These are phyloP conservation scores for Drosophila willistoni DNA, from an alignment of 1,140 invertebrate genomes.

Conservation along the genomic window DNA sequence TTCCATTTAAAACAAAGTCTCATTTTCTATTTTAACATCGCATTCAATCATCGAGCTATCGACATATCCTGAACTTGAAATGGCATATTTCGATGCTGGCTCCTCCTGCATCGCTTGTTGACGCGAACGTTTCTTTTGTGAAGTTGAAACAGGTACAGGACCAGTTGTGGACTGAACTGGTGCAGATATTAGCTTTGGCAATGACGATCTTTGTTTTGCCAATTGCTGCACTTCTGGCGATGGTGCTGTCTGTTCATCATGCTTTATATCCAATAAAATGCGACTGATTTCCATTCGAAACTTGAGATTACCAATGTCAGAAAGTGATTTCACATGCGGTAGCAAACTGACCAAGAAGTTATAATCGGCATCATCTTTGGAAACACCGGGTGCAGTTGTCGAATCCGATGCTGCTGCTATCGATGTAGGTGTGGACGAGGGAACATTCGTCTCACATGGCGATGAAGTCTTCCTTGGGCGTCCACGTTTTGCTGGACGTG, in stretches of 20 bases:
- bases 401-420: not conserved
- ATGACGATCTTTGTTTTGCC: not conserved
- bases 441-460: conserved; percentile 27
- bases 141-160: not conserved
- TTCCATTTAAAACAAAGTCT: conserved; percentile 29
- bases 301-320: conserved; percentile 57
- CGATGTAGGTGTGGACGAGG: not conserved
- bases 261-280: conserved; percentile 58
- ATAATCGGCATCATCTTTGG: conserved; percentile 61
- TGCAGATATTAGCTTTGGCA: conserved; percentile 46
- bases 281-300: conserved; percentile 62
- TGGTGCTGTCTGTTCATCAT: conserved; percentile 32
- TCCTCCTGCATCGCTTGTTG: not conserved
- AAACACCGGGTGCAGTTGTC: not conserved
- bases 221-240: not conserved
- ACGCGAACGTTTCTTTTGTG: not conserved
- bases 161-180: conserved; percentile 16
- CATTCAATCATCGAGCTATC: conserved; percentile 60
- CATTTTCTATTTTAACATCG: conserved; percentile 73
- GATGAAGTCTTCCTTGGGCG: conserved; percentile 38
- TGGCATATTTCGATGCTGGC: conserved; percentile 9
- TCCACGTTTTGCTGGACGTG: conserved; percentile 38
- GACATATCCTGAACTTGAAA: conserved; percentile 15
- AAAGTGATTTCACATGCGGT: conserved; percentile 62
- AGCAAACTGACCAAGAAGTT: conserved; percentile 64